Evolutionary conservation across 2,888 invertebrate species (phyloP).

Genomic region (Lepidocyrtinus sp.): DNA sequence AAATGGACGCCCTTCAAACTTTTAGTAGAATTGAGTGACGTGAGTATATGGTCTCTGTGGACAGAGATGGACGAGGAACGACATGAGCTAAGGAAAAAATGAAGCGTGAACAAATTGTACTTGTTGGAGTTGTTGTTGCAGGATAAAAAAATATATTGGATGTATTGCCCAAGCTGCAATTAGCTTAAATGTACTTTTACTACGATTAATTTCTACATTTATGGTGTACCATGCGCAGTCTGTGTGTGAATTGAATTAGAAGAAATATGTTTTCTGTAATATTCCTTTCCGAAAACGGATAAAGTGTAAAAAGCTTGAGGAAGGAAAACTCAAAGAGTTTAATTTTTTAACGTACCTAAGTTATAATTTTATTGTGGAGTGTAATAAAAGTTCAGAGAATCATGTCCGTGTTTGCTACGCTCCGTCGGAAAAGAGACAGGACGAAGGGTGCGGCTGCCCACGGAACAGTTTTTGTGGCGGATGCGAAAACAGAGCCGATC

Average conservation of each 20-base stretch:
- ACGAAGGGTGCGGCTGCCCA: constrained; percentile 32
- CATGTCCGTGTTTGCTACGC: constrained; percentile 66
- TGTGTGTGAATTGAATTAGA: too few relatives aligned
- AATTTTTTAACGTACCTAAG: not conserved
- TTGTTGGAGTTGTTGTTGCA: not conserved
- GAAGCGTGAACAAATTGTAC: not conserved
- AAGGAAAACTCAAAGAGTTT: not conserved
- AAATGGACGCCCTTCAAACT: too few relatives aligned
- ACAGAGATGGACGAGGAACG: too few relatives aligned
- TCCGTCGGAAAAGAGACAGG: constrained; percentile 56
- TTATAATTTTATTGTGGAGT: not conserved
- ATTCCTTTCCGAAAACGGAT: constrained; percentile 28
- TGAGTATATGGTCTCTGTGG: too few relatives aligned
- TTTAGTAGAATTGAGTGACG: too few relatives aligned
- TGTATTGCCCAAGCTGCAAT: not conserved
- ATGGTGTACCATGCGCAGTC: too few relatives aligned
- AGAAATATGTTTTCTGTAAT: not conserved
- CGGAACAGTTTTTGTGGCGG: constrained; percentile 39
- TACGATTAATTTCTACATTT: too few relatives aligned
- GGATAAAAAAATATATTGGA: not conserved
- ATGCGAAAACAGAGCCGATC: constrained; percentile 25
- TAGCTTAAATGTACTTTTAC: not conserved
- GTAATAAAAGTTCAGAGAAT: not conserved
- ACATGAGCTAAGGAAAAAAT: too few relatives aligned
- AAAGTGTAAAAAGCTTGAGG: not conserved